A percentile compares a stretch with the other conserved stretches of the same genome.
phyloP scores from a whole-genome alignment of 1,140 invertebrate genomes.

The Trichogramma pretiosum region DNA sequence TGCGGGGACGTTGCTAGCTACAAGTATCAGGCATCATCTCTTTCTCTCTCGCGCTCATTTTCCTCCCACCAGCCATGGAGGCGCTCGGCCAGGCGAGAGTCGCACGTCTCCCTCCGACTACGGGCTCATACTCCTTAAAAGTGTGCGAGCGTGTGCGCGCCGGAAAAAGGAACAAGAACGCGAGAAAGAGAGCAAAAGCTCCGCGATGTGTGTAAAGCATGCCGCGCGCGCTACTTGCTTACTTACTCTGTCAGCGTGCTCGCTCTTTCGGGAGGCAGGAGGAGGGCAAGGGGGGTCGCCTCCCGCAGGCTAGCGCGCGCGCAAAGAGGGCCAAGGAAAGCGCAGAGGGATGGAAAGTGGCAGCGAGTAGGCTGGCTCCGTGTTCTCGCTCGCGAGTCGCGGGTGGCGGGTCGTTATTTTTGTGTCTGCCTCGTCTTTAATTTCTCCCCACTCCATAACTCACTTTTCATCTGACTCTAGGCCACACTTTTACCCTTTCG shows the following conservation, averaged over 20 bases:
- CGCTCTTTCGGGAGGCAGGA: too few species aligned
- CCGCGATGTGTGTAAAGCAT: constrained; percentile 10
- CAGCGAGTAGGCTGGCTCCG: constrained; percentile 22
- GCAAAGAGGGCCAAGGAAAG: constrained; percentile 2
- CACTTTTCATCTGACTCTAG: constrained; percentile 13
- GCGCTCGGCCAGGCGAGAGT: too few species aligned
- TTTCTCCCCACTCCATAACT: constrained; percentile 28
- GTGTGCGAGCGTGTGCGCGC: constrained; percentile 20
- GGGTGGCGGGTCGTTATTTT: constrained; percentile 42
- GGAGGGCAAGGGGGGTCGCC: too few species aligned
- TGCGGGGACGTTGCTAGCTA: not conserved
- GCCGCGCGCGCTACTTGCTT: constrained; percentile 11
- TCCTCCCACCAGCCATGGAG: too few species aligned
- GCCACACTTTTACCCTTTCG: too few species aligned
- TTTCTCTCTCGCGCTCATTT: not conserved
- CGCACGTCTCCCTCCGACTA: constrained; percentile 16
- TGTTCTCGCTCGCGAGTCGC: constrained; percentile 16
- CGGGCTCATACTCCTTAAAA: constrained; percentile 26
- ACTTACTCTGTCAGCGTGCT: constrained; percentile 9
- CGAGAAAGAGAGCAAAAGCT: constrained; percentile 2
- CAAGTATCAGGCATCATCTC: too few species aligned
- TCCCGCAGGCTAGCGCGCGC: constrained; percentile 21
- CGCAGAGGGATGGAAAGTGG: constrained; percentile 17
- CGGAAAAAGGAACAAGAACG: constrained; percentile 5
- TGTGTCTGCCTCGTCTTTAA: constrained; percentile 48